Conservation (phyloP, 2,797 vertebrate species). For the Diglossa cyanea region DNA sequence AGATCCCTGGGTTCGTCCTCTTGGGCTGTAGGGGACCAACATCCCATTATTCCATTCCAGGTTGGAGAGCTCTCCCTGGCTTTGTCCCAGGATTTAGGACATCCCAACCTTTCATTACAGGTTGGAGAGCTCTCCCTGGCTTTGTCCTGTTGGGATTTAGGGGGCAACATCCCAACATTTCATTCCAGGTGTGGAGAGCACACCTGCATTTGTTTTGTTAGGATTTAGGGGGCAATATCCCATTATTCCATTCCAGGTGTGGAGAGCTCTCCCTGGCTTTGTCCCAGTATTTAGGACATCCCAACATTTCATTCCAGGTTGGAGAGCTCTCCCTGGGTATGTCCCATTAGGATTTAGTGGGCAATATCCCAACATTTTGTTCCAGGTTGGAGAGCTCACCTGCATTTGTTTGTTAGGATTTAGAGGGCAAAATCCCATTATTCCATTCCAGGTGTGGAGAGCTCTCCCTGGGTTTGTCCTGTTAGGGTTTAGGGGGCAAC, state of each 20-base stretch:
- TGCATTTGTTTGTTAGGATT: too few relatives aligned
- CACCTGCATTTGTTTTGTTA: fast-evolving
- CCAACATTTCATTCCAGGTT: too few relatives aligned
- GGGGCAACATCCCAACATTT: background rate
- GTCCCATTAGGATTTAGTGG: too few relatives aligned
- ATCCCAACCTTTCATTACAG: background rate
- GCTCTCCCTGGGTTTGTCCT: fast-evolving
- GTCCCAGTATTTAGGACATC: background rate
- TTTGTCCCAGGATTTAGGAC: too few relatives aligned
- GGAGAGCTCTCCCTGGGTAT: too few relatives aligned
- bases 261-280: too few relatives aligned
- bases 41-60: background rate
- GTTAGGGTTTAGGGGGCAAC: background rate
- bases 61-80: background rate
- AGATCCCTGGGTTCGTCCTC: background rate
- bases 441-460: too few relatives aligned
- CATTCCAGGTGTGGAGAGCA: too few relatives aligned
- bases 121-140: background rate
- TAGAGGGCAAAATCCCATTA: too few relatives aligned
- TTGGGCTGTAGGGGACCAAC: background rate
- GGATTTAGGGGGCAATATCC: background rate
- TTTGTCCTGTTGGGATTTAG: background rate
- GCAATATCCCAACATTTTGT: too few relatives aligned
- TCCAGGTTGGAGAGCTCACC: too few relatives aligned
- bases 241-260: background rate